Base-by-base conservation (phyloP, 2,888 invertebrate genomes). In the Ormyrus nitidulus region DNA sequence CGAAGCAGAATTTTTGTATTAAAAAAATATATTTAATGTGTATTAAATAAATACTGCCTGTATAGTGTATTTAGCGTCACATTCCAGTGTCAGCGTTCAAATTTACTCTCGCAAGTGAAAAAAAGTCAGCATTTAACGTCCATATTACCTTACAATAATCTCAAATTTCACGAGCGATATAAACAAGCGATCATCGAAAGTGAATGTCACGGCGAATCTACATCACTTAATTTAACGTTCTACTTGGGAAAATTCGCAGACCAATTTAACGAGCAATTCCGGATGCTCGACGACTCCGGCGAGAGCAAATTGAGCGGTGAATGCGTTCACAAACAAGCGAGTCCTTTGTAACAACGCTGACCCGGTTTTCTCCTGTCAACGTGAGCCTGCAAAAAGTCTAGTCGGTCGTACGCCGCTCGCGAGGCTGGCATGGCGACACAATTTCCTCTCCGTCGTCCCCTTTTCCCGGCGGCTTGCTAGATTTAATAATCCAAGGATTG, bases 351-450 rank as follows among this genome's bases (percentile, higher is more conserved):
- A 59, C 58, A 44, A 49, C 58, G 65, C 65, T 77, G 77, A 77
- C 77, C 71, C 71, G 71, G 51, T 77, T 77, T 77, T 77, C 71
- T 66, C 77, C 59, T 77, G 77, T 71, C 77, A 73, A 48, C 62
- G 51, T n/a, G 54, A 11, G 11, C 49, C 49, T 9, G 58, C 49
- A 70, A 77, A 70, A 70, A 77, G 13, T 75, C 44, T 66, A 56
- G 54, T 19, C 65, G 56, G 34, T 53, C 10, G 11, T 48, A 9
- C 48, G 49, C n/a, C 11, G 46, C 69, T 34, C 10, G 11, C 49
- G 13, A 64, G 49, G 4, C 11, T 44, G 19, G 46, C 69, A 68
- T 46, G 64, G 65, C 71, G 71, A 77, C 71, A 77, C 62, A 62
- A 77, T 77, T 77, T 77, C 13, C 70, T 59, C 46, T 58, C 49